These are phyloP conservation scores for Micronisus gabar DNA, from an alignment of 2,113 vertebrate species.

Conservation along the genomic window DNA sequence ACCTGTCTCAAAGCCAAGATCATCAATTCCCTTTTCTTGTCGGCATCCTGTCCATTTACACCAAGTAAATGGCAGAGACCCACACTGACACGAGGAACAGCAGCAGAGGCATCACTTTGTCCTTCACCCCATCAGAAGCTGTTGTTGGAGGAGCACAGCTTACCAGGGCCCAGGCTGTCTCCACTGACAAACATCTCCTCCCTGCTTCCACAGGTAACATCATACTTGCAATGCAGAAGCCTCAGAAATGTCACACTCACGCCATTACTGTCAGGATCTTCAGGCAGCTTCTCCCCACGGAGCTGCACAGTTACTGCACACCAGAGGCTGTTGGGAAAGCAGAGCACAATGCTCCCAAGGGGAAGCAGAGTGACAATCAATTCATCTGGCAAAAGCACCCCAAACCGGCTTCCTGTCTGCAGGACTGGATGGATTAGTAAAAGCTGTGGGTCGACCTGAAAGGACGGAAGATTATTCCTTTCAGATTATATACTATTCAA, in stretches of 20 bases:
- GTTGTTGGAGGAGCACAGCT: not conserved
- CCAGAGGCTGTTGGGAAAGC: not conserved
- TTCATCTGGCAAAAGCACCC: not conserved
- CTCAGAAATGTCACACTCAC: fast-evolving
- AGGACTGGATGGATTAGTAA: not conserved
- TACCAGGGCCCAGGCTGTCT: not conserved
- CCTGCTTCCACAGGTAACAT: not conserved
- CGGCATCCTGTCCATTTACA: not conserved
- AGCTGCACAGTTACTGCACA: not conserved
- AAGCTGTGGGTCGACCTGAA: not conserved
- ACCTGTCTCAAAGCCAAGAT: not conserved
- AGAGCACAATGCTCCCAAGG: fast-evolving
- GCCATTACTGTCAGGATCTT: not conserved
- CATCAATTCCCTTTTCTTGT: not conserved
- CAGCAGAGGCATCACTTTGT: not conserved
- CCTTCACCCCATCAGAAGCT: not conserved
- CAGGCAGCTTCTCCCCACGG: not conserved
- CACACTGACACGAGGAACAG: fast-evolving
- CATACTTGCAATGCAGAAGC: fast-evolving
- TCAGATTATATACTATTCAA: not conserved
- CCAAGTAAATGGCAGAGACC: not conserved
- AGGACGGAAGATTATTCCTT: not conserved
- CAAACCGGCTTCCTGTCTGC: not conserved
- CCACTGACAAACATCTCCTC: not conserved
- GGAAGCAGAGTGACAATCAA: not conserved